Base-by-base conservation (phyloP, 2,113 vertebrate species). In the Mormoops blainvillei region DNA sequence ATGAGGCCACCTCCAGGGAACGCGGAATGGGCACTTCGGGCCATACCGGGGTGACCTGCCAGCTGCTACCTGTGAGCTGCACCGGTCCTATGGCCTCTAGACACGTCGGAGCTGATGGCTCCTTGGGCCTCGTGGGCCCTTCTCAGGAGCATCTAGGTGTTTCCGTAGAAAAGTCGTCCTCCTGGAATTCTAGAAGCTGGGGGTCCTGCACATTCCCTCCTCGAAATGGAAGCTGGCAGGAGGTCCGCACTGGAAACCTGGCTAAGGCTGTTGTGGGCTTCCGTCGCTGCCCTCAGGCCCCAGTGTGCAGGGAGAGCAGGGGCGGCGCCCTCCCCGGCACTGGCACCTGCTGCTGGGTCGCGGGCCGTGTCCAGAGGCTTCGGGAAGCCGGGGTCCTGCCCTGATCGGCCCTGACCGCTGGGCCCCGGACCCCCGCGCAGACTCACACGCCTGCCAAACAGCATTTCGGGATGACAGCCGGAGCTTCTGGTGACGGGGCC, bases 161-260 rank as follows among this genome's bases (percentile, higher is more conserved):
- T 71, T 65, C 56, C 85, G 41, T n/a, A 38, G 76, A n/a, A 38
- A 18, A 41, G 28, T n/a, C 9, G 36, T 77, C 65, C 43, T 56
- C 43, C 50, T 14, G 18, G 65, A 33, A 74, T 14, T 68, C 19
- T 56, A 41, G 83, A 48, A 54, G 19, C 38, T 11, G 36, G 45
- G 54, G 65, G 19, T 10, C 58, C n/a, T 8, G 33, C 8, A 26
- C 36, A 26, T 33, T 52, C 33, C 33, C 19, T 77, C 36, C 70
- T 19, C 28, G 33, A n/a, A 71, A 24, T 7, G 7, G 26, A 12
- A 19, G 26, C 45, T 33, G 0, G 3, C 0, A 0, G 18, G 26
- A 36, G 13, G 33, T 20, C 2, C 1, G 26, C 33, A 5, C 50
- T 28, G 61, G n/a, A 22, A 43, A 4, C 45, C 36, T 2, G 1